These are phyloP conservation scores for Ectropis grisescens DNA, from an alignment of 1,140 invertebrate species.

Conservation along the genomic window DNA sequence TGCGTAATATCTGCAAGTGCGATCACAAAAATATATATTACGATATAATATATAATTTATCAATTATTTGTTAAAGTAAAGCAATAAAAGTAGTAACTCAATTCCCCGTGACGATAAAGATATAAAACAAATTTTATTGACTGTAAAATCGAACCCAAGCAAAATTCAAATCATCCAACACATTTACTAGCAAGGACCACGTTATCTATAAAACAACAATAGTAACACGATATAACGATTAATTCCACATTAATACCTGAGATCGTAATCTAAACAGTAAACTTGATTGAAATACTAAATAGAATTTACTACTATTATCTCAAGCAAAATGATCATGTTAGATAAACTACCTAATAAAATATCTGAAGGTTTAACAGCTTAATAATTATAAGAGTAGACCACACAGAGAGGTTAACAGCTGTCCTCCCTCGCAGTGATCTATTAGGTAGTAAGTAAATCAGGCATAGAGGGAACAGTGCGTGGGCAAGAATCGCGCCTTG, in stretches of 20 bases:
- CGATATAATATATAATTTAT: too few species aligned
- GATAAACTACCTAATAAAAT: constrained; percentile 7
- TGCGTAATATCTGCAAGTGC: too few species aligned
- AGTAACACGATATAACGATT: too few species aligned
- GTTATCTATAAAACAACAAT: too few species aligned
- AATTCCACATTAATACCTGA: constrained; percentile 6
- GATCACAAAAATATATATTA: too few species aligned
- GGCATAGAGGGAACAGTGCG: constrained; percentile 23
- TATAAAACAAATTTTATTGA: too few species aligned
- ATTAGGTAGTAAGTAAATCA: constrained; percentile 7
- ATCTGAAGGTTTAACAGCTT: constrained; percentile 28
- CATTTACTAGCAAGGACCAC: too few species aligned
- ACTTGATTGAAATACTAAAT: constrained; percentile 7
- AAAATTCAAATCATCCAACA: too few species aligned
- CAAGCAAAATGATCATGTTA: constrained; percentile 5
- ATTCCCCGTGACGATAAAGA: too few species aligned
- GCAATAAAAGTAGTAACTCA: too few species aligned
- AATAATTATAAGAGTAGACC: constrained; percentile 39
- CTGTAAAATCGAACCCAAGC: too few species aligned
- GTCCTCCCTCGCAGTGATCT: constrained; percentile 49
- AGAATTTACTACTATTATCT: constrained; percentile 10
- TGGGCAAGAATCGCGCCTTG: constrained; percentile 33
- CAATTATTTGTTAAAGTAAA: too few species aligned
- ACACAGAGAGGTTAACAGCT: constrained; percentile 28
- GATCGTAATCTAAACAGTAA: constrained; percentile 3